A percentile compares a stretch with the other conserved stretches of the same genome.
Conservation (phyloP, 2,113 vertebrate species). For the Lepisosteus osseus region DNA sequence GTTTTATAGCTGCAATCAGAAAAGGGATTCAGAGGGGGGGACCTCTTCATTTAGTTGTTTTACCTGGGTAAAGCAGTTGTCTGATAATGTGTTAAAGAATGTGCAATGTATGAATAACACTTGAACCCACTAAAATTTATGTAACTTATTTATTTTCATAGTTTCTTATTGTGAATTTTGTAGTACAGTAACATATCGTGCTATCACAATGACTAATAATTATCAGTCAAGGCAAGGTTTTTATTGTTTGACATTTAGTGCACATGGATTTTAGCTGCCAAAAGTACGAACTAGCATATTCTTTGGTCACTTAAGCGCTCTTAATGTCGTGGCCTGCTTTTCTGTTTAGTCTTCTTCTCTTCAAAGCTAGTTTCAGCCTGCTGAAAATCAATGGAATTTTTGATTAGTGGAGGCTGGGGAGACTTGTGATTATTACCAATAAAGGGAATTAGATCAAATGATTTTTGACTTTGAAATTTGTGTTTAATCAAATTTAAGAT, state of each 20-base stretch:
- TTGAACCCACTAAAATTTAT: too few species aligned
- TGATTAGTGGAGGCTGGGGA: constrained; percentile 59
- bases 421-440: constrained; percentile 77
- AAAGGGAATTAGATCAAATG: constrained; percentile 79
- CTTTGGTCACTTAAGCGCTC: constrained; percentile 8
- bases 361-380: constrained; percentile 47
- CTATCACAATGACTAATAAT: constrained; percentile 16
- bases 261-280: constrained; percentile 10
- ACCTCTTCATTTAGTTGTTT: constrained; percentile 14
- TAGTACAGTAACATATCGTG: neutral
- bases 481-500: constrained; percentile 87
- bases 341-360: constrained; percentile 46
- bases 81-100: too few species aligned
- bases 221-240: neutral
- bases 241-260: constrained; percentile 15
- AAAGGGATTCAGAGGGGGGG: constrained; percentile 5
- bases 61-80: constrained; percentile 24
- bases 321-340: constrained; percentile 15
- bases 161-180: too few species aligned
- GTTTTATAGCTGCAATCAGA: constrained; percentile 29
- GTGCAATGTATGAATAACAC: too few species aligned
- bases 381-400: constrained; percentile 61
- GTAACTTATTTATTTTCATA: too few species aligned
- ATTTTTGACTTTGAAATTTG: constrained; percentile 76
- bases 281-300: constrained; percentile 7